These are phyloP conservation scores for Salpingus planirostris DNA, from an alignment of 2,888 invertebrate genomes.

Conservation along the genomic window DNA sequence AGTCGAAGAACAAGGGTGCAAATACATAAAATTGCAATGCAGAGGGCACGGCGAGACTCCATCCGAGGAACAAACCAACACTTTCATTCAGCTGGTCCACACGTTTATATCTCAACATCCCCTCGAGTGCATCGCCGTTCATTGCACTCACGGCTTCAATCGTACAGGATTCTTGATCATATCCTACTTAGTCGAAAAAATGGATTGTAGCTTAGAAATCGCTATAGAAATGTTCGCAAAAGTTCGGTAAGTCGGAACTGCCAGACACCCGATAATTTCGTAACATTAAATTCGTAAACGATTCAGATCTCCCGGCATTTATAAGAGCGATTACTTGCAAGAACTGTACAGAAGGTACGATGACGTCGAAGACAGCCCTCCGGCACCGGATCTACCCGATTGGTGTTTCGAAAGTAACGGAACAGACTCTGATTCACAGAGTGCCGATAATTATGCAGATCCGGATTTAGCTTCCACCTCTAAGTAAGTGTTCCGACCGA, in stretches of 20 bases:
- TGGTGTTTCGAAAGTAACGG: conserved; percentile 66
- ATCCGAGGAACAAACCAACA: conserved; percentile 67
- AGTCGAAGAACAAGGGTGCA: conserved; percentile 66
- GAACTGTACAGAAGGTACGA: conserved; percentile 79
- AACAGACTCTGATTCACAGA: no score
- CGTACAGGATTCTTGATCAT: conserved; percentile 92
- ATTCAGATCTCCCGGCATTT: conserved; percentile 91
- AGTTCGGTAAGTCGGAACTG: conserved; percentile 50
- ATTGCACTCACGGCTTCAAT: conserved; percentile 98
- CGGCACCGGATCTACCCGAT: conserved; percentile 70
- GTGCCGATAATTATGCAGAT: no score
- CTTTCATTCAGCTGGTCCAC: conserved; percentile 75
- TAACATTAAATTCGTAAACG: conserved; percentile 1
- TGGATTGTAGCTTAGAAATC: conserved; percentile 76
- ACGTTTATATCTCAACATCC: conserved; percentile 74
- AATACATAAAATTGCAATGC: conserved; percentile 83
- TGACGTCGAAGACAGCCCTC: conserved; percentile 57
- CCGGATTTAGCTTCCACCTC: conserved; percentile 23
- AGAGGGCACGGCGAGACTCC: conserved; percentile 92
- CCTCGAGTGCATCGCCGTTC: conserved; percentile 69
- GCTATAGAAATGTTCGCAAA: conserved; percentile 70
- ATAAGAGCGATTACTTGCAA: conserved; percentile 89
- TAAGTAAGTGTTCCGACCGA: no score
- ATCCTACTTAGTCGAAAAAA: conserved; percentile 79
- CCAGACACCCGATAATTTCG: conserved; percentile 3